Conservation (phyloP, 2,888 invertebrate genomes). For the Platycnemis pennipes region DNA sequence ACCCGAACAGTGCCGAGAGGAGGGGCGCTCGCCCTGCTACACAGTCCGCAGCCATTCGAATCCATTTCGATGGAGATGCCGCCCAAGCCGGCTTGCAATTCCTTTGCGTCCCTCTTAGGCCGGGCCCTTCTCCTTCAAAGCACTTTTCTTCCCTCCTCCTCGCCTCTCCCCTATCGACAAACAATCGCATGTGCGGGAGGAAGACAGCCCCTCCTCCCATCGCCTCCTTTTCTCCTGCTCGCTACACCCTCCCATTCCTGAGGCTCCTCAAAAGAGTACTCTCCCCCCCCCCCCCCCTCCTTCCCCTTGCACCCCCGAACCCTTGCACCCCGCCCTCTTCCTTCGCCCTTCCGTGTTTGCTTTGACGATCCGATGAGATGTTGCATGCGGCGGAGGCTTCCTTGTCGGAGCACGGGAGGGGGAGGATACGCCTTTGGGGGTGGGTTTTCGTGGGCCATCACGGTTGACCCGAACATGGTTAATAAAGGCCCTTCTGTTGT, state of each 20-base stretch:
- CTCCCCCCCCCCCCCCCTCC: too few relatives aligned
- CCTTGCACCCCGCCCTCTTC: not conserved
- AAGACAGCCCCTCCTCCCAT: not conserved
- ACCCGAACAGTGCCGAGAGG: not conserved
- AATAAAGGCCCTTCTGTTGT: too few relatives aligned
- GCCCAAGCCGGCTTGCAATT: not conserved
- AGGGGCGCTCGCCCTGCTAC: not conserved
- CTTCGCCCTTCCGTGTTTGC: not conserved
- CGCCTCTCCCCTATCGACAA: not conserved
- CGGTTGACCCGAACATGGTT: too few relatives aligned
- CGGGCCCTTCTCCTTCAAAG: not conserved
- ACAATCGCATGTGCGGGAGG: not conserved
- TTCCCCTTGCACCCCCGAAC: too few relatives aligned
- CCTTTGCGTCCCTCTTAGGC: not conserved
- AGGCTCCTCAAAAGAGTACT: too few relatives aligned
- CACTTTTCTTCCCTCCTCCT: not conserved
- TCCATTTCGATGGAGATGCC: constrained; percentile 47
- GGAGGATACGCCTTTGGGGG: too few relatives aligned
- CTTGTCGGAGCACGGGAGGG: too few relatives aligned
- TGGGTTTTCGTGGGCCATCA: too few relatives aligned
- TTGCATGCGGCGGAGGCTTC: too few relatives aligned
- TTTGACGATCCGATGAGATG: too few relatives aligned
- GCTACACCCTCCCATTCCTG: too few relatives aligned
- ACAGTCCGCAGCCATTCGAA: constrained; percentile 17
- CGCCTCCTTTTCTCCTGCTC: too few relatives aligned